Evolutionary conservation across 2,888 invertebrate species (phyloP), one percentile per base, ranked within the genome.

Genomic region (Ophion costatus): DNA sequence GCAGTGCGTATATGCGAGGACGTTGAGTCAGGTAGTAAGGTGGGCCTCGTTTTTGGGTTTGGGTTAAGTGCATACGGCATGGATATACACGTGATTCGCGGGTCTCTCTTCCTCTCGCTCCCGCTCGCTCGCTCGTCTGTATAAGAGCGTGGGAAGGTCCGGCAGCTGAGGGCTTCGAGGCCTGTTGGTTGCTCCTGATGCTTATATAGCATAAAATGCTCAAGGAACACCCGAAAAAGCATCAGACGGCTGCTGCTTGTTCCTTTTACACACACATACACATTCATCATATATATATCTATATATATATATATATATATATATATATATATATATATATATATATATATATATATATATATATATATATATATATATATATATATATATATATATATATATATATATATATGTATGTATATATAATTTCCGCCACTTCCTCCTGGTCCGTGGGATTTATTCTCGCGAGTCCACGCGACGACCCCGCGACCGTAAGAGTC

Each of bases 111-210:
- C 24, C 45, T 22, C 45, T 66, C 22, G 66, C 66, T 67, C 59
- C 24, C 63, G 45, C 70, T 78, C 51, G 7, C 70, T n/a, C 66
- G 29, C 74, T 88, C 38, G 86, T 20, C 77, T 69, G n/a, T 86
- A 85, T 90, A 90, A 89, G 89, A 91, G 92, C 92, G 92, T 92
- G 92, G 93, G 93, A 93, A 93, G 93, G 90, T 93, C 91, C 91
- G 93, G 92, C 93, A 93, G 92, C 92, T 93, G 93, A 88, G 88
- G 81, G 79, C 83, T 83, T 82, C 85, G 85, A 83, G 83, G 80
- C 80, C 77, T 75, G 71, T 78, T 76, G 73, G 76, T 69, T 70
- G 67, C 77, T 83, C 77, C 29, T 51, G 29, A 45, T 75, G 64
- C 63, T 45, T 75, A 75, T 64, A 75, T 51, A 75, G 11, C 33